Base-by-base conservation (phyloP, 2,797 vertebrate genomes). In the Periparus ater region DNA sequence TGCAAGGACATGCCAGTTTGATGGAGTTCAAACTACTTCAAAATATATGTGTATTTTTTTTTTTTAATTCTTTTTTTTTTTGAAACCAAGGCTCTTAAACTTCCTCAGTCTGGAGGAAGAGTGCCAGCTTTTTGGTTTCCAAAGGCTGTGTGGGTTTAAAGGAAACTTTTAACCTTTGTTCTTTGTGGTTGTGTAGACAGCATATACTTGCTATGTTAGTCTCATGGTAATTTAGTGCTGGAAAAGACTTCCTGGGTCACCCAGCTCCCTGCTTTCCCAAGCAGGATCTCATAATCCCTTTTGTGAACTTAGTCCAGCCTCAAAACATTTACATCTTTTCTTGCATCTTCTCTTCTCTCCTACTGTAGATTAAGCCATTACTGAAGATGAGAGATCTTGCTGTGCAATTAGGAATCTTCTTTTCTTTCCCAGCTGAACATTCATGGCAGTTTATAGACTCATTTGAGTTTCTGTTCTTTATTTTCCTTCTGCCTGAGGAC, bases 61-160 rank as follows among this genome's bases (percentile, higher is more conserved):
- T 62, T 54, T n/a, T 11, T 4, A 0, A 20, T 50, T 17, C 11
- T 67, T 80, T 67, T 40, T 67, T 40, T 36, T 80, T 63, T 42
- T 94, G 48, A 81, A 92, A 76, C 60, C 70, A 70, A 70, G 63
- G 10, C 82, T 91, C 80, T 77, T 61, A 54, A 91, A 55, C 66
- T 91, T 91, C 79, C 66, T 86, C 62, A n/a, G 2, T 82, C 58
- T 36, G 85, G 50, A 89, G 89, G 76, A 88, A 82, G 53, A 81
- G 70, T 1, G 80, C 62, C 91, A 95, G 54, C 57, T 67, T 88
- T 82, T 82, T 90, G 60, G 36, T 88, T 91, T 93, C 91, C 74
- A 84, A 55, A 95, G 89, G 72, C 74, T 61, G 9, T 90, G 85
- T 93, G 83, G 77, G 74, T 91, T 95, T 96, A 86, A 95, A 95